Percentiles rank a stretch among this genome's conserved stretches.
Conservation (phyloP, 2,113 vertebrate species). For the Ploceus nigricollis region DNA sequence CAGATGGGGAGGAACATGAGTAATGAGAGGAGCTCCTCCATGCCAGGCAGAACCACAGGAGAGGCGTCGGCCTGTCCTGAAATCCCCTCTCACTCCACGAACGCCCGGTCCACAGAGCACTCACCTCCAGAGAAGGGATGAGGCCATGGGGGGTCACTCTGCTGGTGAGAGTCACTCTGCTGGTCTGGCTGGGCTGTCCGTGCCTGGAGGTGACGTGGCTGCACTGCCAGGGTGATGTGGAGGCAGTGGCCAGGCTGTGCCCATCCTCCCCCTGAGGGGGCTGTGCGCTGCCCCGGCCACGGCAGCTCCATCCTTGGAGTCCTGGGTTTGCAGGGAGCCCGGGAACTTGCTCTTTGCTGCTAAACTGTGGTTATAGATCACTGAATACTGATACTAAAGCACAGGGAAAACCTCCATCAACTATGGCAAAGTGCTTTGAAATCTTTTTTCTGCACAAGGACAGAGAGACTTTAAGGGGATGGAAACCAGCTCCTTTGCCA, state of each 20-base stretch:
- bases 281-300: rapidly evolving
- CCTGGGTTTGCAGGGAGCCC: not conserved
- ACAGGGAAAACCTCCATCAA: not conserved
- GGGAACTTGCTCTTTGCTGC: not conserved
- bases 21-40: not conserved
- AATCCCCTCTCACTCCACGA: not conserved
- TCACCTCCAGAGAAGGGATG: not conserved
- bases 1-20: not conserved
- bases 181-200: not conserved
- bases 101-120: rapidly evolving
- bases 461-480: not conserved
- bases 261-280: rapidly evolving
- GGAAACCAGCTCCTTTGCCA: not conserved
- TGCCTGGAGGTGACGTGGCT: not conserved
- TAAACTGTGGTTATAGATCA: not conserved
- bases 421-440: not conserved
- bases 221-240: rapidly evolving
- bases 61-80: not conserved
- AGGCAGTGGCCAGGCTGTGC: not conserved
- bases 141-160: not conserved
- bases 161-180: not conserved
- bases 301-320: not conserved
- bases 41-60: not conserved
- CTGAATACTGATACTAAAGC: not conserved
- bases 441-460: not conserved